Evolutionary conservation across 1,140 invertebrate species (phyloP).

Genomic region (Drosophila parabipectinata): DNA sequence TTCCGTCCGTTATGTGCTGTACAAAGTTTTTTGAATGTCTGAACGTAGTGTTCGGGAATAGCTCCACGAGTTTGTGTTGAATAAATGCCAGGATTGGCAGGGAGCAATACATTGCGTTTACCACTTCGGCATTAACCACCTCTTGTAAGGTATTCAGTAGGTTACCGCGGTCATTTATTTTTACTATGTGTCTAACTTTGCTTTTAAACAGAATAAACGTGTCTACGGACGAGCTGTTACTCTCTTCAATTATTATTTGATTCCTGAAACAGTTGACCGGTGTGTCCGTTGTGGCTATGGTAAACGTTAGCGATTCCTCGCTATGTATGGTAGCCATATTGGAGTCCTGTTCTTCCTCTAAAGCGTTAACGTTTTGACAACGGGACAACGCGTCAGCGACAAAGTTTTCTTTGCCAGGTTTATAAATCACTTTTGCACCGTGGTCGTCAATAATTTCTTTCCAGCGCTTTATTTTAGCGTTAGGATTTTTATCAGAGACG

Average conservation of each 20-base stretch:
- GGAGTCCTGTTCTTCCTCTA: too few relatives aligned
- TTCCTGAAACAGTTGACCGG: background rate
- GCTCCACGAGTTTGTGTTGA: too few relatives aligned
- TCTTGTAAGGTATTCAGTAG: background rate
- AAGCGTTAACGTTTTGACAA: too few relatives aligned
- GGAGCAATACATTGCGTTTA: background rate
- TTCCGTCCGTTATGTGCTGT: too few relatives aligned
- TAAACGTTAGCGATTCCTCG: background rate
- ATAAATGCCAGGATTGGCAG: too few relatives aligned
- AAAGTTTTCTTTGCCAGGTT: too few relatives aligned
- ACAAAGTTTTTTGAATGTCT: too few relatives aligned
- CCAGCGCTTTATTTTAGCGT: background rate
- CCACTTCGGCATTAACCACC: background rate
- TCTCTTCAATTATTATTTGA: background rate
- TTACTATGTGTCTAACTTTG: background rate
- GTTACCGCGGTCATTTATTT: background rate
- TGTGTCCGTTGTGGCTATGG: background rate
- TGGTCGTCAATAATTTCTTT: too few relatives aligned
- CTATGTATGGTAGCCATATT: background rate
- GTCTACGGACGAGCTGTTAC: background rate
- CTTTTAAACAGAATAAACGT: background rate
- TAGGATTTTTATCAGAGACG: background rate
- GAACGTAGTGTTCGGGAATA: too few relatives aligned
- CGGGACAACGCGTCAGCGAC: too few relatives aligned
- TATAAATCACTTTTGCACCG: too few relatives aligned